These are phyloP conservation scores for Drosophila recens DNA, from an alignment of 2,888 invertebrate genomes.

Conservation along the genomic window DNA sequence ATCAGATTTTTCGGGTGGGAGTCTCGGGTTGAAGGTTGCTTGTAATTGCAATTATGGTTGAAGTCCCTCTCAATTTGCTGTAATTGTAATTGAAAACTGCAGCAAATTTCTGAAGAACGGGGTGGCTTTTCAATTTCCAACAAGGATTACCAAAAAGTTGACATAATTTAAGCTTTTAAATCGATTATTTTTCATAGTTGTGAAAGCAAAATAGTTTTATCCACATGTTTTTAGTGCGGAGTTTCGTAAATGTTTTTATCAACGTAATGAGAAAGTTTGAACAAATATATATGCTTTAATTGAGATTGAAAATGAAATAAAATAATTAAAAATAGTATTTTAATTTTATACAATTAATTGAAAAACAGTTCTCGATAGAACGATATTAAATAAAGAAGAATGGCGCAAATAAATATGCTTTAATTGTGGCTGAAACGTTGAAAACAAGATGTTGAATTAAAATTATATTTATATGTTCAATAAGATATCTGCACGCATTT, in stretches of 20 bases:
- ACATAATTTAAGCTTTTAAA: constrained; percentile 16
- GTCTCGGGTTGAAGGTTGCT: constrained; percentile 17
- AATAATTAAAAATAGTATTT: not conserved
- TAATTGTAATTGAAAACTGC: constrained; percentile 55
- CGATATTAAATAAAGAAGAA: not conserved
- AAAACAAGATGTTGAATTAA: too few species aligned
- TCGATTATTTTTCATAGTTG: constrained; percentile 15
- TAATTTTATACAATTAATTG: not conserved
- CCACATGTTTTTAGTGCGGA: not conserved
- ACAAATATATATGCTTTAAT: not conserved
- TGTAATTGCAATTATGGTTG: constrained; percentile 66
- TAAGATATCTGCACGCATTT: too few species aligned
- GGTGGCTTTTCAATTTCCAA: constrained; percentile 16
- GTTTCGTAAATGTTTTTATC: not conserved
- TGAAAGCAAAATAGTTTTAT: not conserved
- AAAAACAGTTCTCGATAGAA: not conserved
- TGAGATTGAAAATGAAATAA: not conserved
- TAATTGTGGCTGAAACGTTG: not conserved
- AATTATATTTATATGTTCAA: too few species aligned
- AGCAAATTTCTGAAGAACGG: constrained; percentile 12
- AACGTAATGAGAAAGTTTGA: not conserved
- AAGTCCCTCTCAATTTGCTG: constrained; percentile 25
- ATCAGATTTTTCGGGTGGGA: constrained; percentile 17
- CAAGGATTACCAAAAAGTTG: constrained; percentile 12
- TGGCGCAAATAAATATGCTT: not conserved